Evolutionary conservation across 2,797 vertebrate species (phyloP), one percentile per base, ranked within the genome.

Genomic region (Phrynocephalus vlangalii): DNA sequence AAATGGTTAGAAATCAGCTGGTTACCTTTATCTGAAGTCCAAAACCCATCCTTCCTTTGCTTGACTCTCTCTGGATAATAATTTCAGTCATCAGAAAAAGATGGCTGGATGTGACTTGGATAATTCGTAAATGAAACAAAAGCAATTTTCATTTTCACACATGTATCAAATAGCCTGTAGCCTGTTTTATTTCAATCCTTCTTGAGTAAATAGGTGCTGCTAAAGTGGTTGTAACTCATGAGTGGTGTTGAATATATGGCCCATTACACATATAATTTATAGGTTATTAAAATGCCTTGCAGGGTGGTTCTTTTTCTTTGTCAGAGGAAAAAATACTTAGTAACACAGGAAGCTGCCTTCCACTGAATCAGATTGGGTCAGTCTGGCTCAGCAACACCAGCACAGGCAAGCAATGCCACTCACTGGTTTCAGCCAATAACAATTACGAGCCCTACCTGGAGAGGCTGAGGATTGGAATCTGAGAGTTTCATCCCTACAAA

Each of bases 241-340:
- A 84, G n/a, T 72, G 38, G 10, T 88, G 24, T 92, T 92, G 92
- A 84, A 88, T 70, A 91, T 84, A 93, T 87, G 60, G 80, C 93
- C 92, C 91, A 94, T 94, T 93, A 94, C 93, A 82, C 83, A 91
- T 90, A 85, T 91, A 93, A 94, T 92, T 89, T 93, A 94, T 93
- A 92, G 90, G 85, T 91, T 93, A 91, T 93, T 94, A 92, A 94
- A 93, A 91, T 92, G 24, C 20, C 75, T 82, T 90, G 30, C 33
- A 90, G 81, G 88, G 91, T 83, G 11, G 1, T 3, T 6, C 0
- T 50, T n/a, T 22, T 18, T 20, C 22, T 15, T 24, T 16, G 1
- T 60, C 38, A 33, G 6, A 28, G 70, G 70, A 16, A 26, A 10
- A 10, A 11, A 50, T 3, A 83, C 52, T 78, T 56, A 26, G 22